Conservation (phyloP, 2,888 invertebrate genomes). For the Junonia oenone region DNA sequence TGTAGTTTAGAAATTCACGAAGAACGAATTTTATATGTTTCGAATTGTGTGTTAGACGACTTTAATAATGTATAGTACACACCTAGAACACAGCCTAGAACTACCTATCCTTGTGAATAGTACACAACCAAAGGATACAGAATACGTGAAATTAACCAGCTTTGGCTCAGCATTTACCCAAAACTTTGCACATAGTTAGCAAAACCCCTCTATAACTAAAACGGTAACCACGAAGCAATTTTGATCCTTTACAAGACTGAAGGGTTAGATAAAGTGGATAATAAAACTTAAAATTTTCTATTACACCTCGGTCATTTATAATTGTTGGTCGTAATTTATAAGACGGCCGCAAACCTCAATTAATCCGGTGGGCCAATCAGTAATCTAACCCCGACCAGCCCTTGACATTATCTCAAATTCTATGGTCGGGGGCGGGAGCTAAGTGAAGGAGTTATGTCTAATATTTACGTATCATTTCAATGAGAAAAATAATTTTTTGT, state of each 20-base stretch:
- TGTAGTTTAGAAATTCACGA: no score
- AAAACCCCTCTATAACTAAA: neutral
- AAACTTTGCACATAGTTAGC: neutral
- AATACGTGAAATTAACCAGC: no score
- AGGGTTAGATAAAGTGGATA: neutral
- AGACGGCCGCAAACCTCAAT: slow-evolving; percentile 19
- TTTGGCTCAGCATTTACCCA: no score
- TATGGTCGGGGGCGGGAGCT: neutral
- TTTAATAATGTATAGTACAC: no score
- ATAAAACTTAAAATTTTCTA: neutral
- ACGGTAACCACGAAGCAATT: neutral
- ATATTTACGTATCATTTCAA: neutral
- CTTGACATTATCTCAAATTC: neutral
- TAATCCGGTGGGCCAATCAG: slow-evolving; percentile 23
- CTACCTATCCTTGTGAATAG: no score
- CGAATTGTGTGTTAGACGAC: no score
- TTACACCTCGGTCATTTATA: neutral
- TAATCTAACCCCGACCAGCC: slow-evolving; percentile 7
- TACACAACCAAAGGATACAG: no score
- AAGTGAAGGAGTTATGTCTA: neutral
- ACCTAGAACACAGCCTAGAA: no score
- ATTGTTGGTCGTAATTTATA: slow-evolving; percentile 10
- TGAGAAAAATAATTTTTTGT: no score
- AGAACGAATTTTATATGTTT: no score
- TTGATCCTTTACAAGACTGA: neutral